A percentile compares a stretch with the other conserved stretches of the same genome.
Evolutionary conservation across 2,113 vertebrate genomes (phyloP).

Genomic region (Chionis minor): DNA sequence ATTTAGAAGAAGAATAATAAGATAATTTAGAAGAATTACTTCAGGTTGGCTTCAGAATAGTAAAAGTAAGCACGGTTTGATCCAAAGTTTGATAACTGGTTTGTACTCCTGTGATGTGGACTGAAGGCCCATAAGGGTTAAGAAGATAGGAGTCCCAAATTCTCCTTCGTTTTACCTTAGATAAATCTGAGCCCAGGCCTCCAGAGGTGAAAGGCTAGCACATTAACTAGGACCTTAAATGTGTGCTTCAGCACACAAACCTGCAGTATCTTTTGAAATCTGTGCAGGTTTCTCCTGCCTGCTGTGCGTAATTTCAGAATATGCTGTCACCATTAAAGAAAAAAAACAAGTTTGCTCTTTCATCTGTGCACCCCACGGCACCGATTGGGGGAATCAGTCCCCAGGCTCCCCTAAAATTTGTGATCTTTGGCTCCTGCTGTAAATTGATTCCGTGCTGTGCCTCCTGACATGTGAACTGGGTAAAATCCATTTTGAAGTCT

Average conservation of each 20-base stretch:
- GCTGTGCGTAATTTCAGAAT: conserved; percentile 77
- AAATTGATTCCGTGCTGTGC: conserved; percentile 77
- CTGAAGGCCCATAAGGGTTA: conserved; percentile 47
- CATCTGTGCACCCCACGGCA: conserved; percentile 69
- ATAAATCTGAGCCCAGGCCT: conserved; percentile 54
- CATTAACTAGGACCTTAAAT: conserved; percentile 67
- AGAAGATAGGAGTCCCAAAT: conserved; percentile 34
- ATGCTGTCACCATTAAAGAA: conserved; percentile 68
- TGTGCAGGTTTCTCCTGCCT: conserved; percentile 74
- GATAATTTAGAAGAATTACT: neutral
- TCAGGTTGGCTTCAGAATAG: neutral
- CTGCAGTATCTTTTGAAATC: conserved; percentile 79
- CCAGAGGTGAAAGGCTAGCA: conserved; percentile 67
- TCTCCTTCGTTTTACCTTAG: conserved; percentile 54
- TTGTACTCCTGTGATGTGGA: neutral
- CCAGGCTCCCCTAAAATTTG: conserved; percentile 78
- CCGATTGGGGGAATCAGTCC: conserved; percentile 69
- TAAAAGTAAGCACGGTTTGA: neutral
- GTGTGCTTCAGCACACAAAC: conserved; percentile 70
- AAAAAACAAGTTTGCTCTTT: conserved; percentile 69
- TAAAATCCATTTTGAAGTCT: conserved; percentile 58
- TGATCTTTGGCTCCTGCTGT: conserved; percentile 80
- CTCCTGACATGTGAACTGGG: conserved; percentile 58
- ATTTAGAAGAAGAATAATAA: too few species aligned
- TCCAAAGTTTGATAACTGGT: neutral